A percentile compares a stretch with the other conserved stretches of the same genome.
Evolutionary conservation across 2,888 invertebrate species (phyloP).

Genomic region (Prosapia bicincta): DNA sequence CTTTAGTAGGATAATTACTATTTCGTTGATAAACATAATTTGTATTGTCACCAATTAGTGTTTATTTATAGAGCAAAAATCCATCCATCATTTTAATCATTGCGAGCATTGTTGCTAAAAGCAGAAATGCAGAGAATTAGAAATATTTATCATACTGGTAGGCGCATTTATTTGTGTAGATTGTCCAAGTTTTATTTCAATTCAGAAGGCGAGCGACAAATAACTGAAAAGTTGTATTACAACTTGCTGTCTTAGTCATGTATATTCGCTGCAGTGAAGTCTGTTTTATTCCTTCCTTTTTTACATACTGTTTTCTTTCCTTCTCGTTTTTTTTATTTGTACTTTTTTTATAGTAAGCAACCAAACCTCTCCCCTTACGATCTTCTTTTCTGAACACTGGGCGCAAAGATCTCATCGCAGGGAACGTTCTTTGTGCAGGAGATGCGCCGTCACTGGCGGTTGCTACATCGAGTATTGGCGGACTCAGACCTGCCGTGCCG

Average conservation of each 20-base stretch:
- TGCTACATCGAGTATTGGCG: constrained; percentile 25
- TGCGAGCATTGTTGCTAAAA: no score
- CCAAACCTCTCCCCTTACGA: constrained; percentile 23
- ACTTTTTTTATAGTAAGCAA: constrained; percentile 14
- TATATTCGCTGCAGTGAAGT: constrained; percentile 7
- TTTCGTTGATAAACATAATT: no score
- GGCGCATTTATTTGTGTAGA: no score
- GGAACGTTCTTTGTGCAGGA: constrained; percentile 28
- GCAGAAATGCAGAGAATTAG: no score
- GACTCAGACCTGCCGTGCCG: constrained; percentile 16
- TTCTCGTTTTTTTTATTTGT: background rate
- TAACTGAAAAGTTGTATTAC: constrained; percentile 32
- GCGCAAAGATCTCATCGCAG: constrained; percentile 30
- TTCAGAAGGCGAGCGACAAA: constrained; percentile 25
- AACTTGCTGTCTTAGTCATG: constrained; percentile 26
- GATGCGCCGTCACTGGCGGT: constrained; percentile 22
- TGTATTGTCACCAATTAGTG: no score
- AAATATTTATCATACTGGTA: no score
- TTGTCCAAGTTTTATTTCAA: constrained; percentile 19
- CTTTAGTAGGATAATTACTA: no score
- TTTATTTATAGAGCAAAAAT: no score
- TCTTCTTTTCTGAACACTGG: constrained; percentile 11
- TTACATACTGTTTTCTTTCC: background rate
- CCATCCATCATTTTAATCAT: no score
- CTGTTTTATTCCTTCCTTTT: constrained; percentile 7